Conservation (phyloP, 1,140 invertebrate genomes). For the Tachypleus tridentatus region DNA sequence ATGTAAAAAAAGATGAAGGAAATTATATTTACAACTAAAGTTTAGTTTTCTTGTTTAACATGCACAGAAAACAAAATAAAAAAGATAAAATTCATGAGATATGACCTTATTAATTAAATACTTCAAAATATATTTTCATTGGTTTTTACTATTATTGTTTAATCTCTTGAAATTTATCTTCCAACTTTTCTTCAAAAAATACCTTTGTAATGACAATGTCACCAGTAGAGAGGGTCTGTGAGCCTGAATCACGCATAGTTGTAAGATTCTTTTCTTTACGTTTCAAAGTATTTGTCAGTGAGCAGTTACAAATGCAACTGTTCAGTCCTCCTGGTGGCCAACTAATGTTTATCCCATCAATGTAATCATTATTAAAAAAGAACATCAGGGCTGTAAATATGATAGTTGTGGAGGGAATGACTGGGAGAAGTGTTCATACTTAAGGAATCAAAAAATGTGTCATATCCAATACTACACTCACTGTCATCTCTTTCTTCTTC, state of each 20-base stretch:
- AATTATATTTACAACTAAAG: too few species aligned
- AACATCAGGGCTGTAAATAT: conserved; percentile 16
- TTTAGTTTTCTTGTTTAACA: too few species aligned
- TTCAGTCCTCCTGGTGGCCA: conserved; percentile 34
- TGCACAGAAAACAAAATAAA: too few species aligned
- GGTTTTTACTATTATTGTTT: too few species aligned
- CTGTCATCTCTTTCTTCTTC: conserved; percentile 18
- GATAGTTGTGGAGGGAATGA: conserved; percentile 23
- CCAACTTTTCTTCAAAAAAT: conserved; percentile 47
- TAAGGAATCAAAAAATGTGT: conserved; percentile 15
- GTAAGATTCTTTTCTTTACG: conserved; percentile 11
- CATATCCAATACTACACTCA: conserved; percentile 13
- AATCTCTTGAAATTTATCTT: too few species aligned
- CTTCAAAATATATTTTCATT: too few species aligned
- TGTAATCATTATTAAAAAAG: conserved; percentile 14
- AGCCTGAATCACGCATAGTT: conserved; percentile 39
- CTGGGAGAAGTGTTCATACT: conserved; percentile 12
- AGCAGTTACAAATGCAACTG: conserved; percentile 39
- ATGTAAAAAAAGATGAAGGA: too few species aligned
- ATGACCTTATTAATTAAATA: too few species aligned
- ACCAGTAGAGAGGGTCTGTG: conserved; percentile 80
- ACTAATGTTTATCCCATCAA: conserved; percentile 11
- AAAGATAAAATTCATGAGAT: too few species aligned
- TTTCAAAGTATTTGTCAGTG: conserved; percentile 6
- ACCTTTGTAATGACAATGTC: conserved; percentile 86